Percentiles rank a stretch among this genome's conserved stretches.
Conservation (phyloP, 2,888 invertebrate genomes). For the Orgyia antiqua region DNA sequence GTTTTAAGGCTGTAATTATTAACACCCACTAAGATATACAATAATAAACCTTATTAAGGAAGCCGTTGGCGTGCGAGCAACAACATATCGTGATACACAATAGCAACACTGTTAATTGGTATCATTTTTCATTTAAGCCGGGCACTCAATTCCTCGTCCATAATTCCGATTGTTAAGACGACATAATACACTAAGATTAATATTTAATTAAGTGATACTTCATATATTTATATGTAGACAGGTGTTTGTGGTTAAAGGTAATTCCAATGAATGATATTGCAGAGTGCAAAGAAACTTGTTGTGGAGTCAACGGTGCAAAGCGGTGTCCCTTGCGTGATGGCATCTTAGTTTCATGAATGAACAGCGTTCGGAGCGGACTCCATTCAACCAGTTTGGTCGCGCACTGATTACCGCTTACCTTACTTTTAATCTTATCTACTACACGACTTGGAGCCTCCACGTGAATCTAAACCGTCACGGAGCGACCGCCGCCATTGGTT, state of each 20-base stretch:
- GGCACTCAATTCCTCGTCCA: constrained; percentile 12
- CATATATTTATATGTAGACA: constrained; percentile 13
- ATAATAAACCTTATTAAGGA: constrained; percentile 15
- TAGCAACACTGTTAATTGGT: constrained; percentile 21
- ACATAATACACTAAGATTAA: constrained; percentile 16
- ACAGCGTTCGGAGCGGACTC: constrained; percentile 41
- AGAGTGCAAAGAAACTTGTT: constrained; percentile 20
- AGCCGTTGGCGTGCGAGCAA: constrained; percentile 30
- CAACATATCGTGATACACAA: constrained; percentile 21
- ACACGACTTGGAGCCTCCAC: constrained; percentile 49
- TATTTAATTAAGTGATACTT: constrained; percentile 17
- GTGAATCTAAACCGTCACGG: constrained; percentile 36
- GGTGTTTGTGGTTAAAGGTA: constrained; percentile 14
- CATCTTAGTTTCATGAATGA: constrained; percentile 69
- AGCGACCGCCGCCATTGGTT: constrained; percentile 34
- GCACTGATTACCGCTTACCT: constrained; percentile 62
- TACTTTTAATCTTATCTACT: constrained; percentile 70
- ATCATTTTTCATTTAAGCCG: constrained; percentile 19
- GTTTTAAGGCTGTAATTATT: constrained; percentile 24
- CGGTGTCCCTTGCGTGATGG: constrained; percentile 54
- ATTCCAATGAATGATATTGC: constrained; percentile 14
- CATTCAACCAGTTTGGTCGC: constrained; percentile 74
- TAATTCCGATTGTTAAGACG: constrained; percentile 18
- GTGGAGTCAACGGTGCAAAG: constrained; percentile 7
- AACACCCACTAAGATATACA: constrained; percentile 22